Conservation (phyloP, 2,797 vertebrate species). For the Acrocephalus scirpaceus region DNA sequence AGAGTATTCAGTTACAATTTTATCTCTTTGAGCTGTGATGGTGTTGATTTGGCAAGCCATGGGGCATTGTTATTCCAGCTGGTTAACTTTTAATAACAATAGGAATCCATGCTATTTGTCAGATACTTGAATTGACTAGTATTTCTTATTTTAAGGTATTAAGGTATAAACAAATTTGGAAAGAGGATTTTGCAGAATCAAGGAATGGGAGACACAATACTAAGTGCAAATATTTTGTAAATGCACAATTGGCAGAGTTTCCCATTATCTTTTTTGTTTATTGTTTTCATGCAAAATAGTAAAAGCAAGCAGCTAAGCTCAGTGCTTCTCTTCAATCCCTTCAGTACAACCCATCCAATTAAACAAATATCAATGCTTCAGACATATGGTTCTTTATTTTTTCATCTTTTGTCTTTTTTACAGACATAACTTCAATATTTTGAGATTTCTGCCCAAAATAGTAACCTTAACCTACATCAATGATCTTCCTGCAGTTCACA, state of each 20-base stretch:
- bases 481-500: neutral
- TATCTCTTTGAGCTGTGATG: conserved; percentile 20
- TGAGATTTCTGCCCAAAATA: neutral
- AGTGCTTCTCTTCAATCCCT: neutral
- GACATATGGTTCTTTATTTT: neutral
- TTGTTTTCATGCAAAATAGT: neutral
- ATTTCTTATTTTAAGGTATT: conserved; percentile 6
- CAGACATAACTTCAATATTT: neutral
- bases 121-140: neutral
- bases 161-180: neutral
- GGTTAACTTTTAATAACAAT: neutral
- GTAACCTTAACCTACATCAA: neutral
- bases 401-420: neutral
- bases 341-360: neutral
- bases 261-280: neutral
- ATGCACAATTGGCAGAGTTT: neutral
- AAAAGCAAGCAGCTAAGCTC: neutral
- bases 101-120: neutral
- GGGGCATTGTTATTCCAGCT: neutral
- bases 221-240: neutral
- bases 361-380: neutral
- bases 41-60: conserved; percentile 12
- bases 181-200: neutral
- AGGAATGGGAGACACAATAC: neutral
- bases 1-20: conserved; percentile 24